Conservation (phyloP, 53 echinoderm and acorn worm genomes). For the Zoroaster sp. region DNA sequence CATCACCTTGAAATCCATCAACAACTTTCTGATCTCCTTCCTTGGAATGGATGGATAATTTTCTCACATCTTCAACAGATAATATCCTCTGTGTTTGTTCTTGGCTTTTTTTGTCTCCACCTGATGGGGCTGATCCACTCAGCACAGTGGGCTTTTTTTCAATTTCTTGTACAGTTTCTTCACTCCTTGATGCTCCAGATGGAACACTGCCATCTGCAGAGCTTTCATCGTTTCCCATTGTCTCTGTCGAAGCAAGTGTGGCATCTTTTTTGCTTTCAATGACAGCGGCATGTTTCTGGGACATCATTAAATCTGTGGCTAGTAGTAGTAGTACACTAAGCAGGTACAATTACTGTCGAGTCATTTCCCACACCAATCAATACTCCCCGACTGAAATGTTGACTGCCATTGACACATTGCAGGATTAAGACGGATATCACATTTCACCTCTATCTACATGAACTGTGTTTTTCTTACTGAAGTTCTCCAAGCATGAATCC, state of each 20-base stretch:
- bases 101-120: not conserved
- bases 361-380: not conserved
- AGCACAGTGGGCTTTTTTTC: not conserved
- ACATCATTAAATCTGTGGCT: not conserved
- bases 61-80: not conserved
- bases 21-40: not conserved
- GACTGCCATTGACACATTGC: not conserved
- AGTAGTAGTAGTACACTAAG: not conserved
- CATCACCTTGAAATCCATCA: not conserved
- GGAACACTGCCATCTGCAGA: not conserved
- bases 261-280: not conserved
- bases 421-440: not conserved
- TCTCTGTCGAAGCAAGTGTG: not conserved
- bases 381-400: not conserved
- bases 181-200: not conserved
- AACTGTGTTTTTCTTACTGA: not conserved
- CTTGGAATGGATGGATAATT: not conserved
- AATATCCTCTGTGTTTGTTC: not conserved
- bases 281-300: not conserved
- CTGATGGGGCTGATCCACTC: not conserved
- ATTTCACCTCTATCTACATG: not conserved
- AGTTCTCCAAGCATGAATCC: not conserved
- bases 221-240: conserved; percentile 33
- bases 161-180: not conserved
- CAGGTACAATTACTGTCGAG: not conserved